Evolutionary conservation across 2,888 invertebrate genomes (phyloP).

Genomic region (Drosophila ezoana): DNA sequence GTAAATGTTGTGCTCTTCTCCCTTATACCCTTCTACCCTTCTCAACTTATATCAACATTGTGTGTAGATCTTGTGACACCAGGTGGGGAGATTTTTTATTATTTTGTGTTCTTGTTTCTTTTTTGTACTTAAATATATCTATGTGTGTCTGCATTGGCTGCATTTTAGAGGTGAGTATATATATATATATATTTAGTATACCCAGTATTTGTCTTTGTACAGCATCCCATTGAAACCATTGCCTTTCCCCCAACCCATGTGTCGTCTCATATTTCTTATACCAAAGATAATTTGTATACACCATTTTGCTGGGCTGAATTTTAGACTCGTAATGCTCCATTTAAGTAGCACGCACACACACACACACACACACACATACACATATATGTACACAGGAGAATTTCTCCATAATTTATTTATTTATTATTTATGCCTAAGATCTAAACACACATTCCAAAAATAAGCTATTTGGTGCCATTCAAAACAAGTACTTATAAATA

Average conservation of each 20-base stretch:
- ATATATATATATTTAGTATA: slow-evolving; percentile 5
- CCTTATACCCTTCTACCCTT: slow-evolving; percentile 14
- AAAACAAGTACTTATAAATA: slow-evolving; percentile 40
- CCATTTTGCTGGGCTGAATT: slow-evolving; percentile 54
- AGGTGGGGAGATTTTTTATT: slow-evolving; percentile 20
- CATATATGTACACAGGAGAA: too few species aligned
- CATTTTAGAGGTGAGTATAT: slow-evolving; percentile 49
- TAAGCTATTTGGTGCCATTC: slow-evolving; percentile 52
- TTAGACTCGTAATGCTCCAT: slow-evolving; percentile 44
- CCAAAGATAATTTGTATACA: slow-evolving; percentile 51
- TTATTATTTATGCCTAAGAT: slow-evolving; percentile 54
- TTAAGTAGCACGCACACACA: slow-evolving; percentile 15
- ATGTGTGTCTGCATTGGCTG: slow-evolving; percentile 15
- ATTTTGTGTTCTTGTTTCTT: slow-evolving; percentile 34
- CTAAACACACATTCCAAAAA: slow-evolving; percentile 56
- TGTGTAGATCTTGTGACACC: slow-evolving; percentile 42
- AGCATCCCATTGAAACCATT: slow-evolving; percentile 27
- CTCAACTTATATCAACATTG: slow-evolving; percentile 33
- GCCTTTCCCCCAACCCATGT: slow-evolving; percentile 1
- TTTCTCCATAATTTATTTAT: slow-evolving; percentile 43
- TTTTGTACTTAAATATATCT: slow-evolving; percentile 30
- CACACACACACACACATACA: slow-evolving; percentile 20
- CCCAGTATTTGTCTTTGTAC: slow-evolving; percentile 19
- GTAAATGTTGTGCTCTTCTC: slow-evolving; percentile 55
- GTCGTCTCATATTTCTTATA: slow-evolving; percentile 40